Conservation (phyloP, 2,797 vertebrate genomes). For the Steatocranus sp. region DNA sequence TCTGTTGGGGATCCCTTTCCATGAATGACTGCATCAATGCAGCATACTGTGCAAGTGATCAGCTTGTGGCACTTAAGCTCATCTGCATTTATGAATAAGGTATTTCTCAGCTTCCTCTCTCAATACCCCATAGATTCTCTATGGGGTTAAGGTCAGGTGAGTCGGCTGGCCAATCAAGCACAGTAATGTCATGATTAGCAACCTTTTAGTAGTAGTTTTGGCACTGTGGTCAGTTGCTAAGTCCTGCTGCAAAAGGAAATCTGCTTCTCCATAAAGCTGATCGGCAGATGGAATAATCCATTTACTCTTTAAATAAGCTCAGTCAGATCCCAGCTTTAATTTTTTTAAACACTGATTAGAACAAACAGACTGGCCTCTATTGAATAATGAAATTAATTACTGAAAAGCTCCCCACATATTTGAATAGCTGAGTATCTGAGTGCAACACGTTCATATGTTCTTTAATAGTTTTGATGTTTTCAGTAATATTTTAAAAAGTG, state of each 20-base stretch:
- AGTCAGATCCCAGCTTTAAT: not conserved
- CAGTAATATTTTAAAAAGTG: not conserved
- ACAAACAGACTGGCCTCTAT: rapidly evolving
- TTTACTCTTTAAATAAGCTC: not conserved
- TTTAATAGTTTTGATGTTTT: not conserved
- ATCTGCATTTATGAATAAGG: not conserved
- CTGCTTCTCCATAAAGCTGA: not conserved
- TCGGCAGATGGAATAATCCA: not conserved
- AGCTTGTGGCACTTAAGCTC: not conserved
- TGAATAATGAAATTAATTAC: not conserved
- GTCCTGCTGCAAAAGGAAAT: not conserved
- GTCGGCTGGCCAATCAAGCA: not conserved
- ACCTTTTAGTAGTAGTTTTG: not conserved
- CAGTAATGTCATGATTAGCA: not conserved
- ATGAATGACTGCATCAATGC: not conserved
- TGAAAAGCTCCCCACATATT: rapidly evolving
- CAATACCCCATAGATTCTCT: not conserved
- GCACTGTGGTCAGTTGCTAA: not conserved
- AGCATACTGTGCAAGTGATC: not conserved
- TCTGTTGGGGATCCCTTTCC: not conserved
- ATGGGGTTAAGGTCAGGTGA: not conserved
- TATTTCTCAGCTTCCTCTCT: not conserved
- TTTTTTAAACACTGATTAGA: not conserved
- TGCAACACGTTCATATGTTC: not conserved
- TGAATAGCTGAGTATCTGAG: not conserved